These are phyloP conservation scores for Cryptoblepharus egeriae DNA, from an alignment of 2,797 vertebrate genomes.

Conservation along the genomic window DNA sequence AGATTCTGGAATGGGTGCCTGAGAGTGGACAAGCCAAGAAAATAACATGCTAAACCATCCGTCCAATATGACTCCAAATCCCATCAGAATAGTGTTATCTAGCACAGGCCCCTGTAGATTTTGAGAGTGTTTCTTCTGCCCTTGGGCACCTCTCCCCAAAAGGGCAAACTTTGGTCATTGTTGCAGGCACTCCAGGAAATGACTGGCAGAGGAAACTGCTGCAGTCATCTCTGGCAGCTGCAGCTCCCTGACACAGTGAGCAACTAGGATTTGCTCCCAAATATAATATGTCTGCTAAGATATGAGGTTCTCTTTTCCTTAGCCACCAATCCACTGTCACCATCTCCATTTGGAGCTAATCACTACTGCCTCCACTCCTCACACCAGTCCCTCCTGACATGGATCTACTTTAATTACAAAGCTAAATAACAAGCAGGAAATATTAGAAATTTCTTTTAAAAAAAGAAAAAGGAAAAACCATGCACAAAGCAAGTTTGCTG, in stretches of 20 bases:
- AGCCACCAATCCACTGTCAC: fast-evolving
- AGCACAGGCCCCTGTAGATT: neutral
- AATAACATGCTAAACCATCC: neutral
- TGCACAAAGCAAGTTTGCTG: slow-evolving; percentile 47
- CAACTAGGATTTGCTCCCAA: slow-evolving; percentile 9
- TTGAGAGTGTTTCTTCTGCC: neutral
- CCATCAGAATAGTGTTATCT: neutral
- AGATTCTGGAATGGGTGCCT: neutral
- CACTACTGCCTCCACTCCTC: fast-evolving
- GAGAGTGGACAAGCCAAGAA: neutral
- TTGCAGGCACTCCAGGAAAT: slow-evolving; percentile 35
- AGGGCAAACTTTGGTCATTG: neutral
- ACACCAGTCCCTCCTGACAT: fast-evolving
- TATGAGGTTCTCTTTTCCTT: fast-evolving
- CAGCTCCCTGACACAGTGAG: slow-evolving; percentile 1
- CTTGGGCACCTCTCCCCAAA: neutral
- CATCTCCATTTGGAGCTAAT: neutral
- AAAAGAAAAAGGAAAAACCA: slow-evolving; percentile 11
- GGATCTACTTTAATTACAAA: slow-evolving; percentile 31
- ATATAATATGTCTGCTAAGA: fast-evolving
- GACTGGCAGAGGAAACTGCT: slow-evolving; percentile 23
- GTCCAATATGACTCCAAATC: fast-evolving
- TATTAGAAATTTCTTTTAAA: slow-evolving; percentile 46
- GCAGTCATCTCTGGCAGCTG: neutral
- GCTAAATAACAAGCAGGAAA: slow-evolving; percentile 54